Evolutionary conservation across 1,140 invertebrate genomes (phyloP), one percentile per base, ranked within the genome.

Genomic region (Augochlora pura): DNA sequence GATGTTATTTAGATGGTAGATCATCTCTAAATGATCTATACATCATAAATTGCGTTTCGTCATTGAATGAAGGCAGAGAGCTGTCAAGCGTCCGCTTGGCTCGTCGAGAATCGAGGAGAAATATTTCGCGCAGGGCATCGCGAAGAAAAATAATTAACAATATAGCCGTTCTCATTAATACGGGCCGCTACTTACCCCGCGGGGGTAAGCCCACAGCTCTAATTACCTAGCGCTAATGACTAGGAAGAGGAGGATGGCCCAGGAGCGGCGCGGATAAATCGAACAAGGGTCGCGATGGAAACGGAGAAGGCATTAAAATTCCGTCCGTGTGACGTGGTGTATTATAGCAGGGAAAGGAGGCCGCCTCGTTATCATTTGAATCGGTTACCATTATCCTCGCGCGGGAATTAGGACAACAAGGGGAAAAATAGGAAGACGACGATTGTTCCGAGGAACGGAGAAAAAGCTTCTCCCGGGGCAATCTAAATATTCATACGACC

Each of bases 141-240:
- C 16, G 49, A 18, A 54, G 49, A 54, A 54, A 54, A 54, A 54
- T 54, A 54, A 46, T 46, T 54, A 21, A 21, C 21, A 21, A 21
- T 21, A 54, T 1, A 21, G 7, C 21, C 2, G 14, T 21, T n/a
- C 3, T 6, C 16, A 54, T 54, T 54, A 54, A 54, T 54, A 21
- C 49, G 16, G n/a, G n/a, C n/a, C n/a, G n/a, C n/a, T n/a, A n/a
- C n/a, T n/a, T n/a, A n/a, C n/a, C 49, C 21, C 16, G 16, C 49
- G 16, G 4, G 49, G 8, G n/a, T 23, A 57, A 57, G 7, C 8
- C 8, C 54, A 9, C 21, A 57, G 54, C 6, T 73, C 77, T 78
- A 72, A 78, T 78, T 78, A 78, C 77, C 69, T 66, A 32, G 23
- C 69, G 77, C 42, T 73, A 78, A 78, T 78, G 49, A n/a, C 69